Conservation (phyloP, 2,113 vertebrate genomes). For the Myotis brandtii region DNA sequence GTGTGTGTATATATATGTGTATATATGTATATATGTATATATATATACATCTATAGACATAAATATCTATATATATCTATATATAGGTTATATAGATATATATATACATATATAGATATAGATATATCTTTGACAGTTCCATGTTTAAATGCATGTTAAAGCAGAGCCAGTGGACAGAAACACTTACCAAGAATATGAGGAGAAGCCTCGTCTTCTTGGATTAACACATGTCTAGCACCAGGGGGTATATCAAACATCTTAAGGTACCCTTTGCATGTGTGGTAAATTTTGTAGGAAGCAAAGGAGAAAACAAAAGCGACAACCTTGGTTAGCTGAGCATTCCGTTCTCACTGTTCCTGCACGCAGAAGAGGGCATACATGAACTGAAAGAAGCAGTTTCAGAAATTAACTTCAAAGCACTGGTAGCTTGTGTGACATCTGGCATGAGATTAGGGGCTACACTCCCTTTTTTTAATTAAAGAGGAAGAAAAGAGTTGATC, state of each 20-base stretch:
- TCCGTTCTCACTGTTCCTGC: background rate
- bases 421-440: constrained; percentile 9
- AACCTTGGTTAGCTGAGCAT: constrained; percentile 86
- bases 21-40: background rate
- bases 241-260: constrained; percentile 99
- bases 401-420: background rate
- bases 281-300: constrained; percentile 81
- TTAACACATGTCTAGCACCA: constrained; percentile 97
- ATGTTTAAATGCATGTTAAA: background rate
- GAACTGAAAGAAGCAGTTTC: constrained; percentile 27
- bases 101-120: background rate
- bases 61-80: background rate
- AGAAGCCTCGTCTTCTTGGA: constrained; percentile 98
- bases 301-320: constrained; percentile 88
- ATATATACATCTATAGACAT: background rate
- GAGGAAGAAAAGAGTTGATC: background rate
- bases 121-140: constrained; percentile 51
- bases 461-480: background rate
- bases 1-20: background rate
- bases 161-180: constrained; percentile 70
- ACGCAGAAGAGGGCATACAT: constrained; percentile 88
- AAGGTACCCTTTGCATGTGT: constrained; percentile 94
- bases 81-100: background rate
- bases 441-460: background rate
- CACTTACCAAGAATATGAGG: constrained; percentile 99